Base-by-base conservation (phyloP, 2,113 vertebrate species). In the Cavia porcellus region DNA sequence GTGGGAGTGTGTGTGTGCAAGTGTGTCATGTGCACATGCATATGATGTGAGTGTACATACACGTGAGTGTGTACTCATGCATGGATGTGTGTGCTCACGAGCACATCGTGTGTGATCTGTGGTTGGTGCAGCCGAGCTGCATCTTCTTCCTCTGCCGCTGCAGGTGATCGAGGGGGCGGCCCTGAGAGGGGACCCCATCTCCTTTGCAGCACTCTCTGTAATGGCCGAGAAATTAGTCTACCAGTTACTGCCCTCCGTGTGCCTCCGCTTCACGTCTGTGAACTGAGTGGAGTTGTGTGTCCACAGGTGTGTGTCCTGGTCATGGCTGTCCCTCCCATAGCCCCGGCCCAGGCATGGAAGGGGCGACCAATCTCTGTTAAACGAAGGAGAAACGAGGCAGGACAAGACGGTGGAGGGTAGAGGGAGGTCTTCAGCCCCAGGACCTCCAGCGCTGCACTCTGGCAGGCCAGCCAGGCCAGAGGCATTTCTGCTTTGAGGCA, bases 231-330 rank as follows among this genome's bases (percentile, higher is more conserved):
- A 28, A 11, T 17, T 57, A 17, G n/a, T 45, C 14, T 0, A 24
- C 6, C n/a, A 61, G 14, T 10, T 8, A 14, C 59, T 5, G 6
- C 35, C 61, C 47, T 0, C 20, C 0, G 0, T 47, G 4, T 25
- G 72, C 74, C 38, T 57, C 15, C 24, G 77, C 52, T 52, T 10
- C 0, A 52, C 1, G 47, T 47, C 74, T 2, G 17, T 0, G 0
- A 13, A 28, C 15, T 20, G 7, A 8, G 0, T 0, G 38, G 35
- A 0, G 3, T 22, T 14, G 20, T 28, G 13, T 74, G 55, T 8
- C 11, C 0, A 14, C 3, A 15, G 3, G 13, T 0, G 3, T 25
- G 42, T 50, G 62, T 55, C 52, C 30, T 0, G 14, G 66, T 42
- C 38, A 25, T 30, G 5, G 3, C 72, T 15, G 0, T 15, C 3